These are phyloP conservation scores for Babyrousa celebensis DNA, from an alignment of 2,797 vertebrate species.

Conservation along the genomic window DNA sequence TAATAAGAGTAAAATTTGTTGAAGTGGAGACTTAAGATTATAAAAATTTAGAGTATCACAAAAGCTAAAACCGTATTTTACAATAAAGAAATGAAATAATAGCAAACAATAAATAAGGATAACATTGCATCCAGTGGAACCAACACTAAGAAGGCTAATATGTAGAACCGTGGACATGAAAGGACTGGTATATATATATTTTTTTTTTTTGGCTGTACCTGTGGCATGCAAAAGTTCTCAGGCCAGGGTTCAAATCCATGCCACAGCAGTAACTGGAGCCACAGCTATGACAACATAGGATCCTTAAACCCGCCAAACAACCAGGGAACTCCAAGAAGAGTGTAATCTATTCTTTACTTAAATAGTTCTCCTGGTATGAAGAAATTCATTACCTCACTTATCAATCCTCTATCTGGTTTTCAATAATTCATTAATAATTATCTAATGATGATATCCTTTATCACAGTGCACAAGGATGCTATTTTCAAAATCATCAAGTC, in stretches of 20 bases:
- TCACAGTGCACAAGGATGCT: neutral
- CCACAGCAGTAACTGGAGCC: too few relatives aligned
- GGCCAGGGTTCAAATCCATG: too few relatives aligned
- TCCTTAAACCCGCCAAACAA: too few relatives aligned
- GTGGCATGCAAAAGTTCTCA: too few relatives aligned
- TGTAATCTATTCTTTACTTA: neutral
- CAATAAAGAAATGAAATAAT: constrained; percentile 47
- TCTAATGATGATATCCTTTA: neutral
- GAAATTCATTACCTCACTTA: neutral
- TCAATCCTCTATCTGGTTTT: neutral
- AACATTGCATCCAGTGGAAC: neutral
- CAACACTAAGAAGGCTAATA: constrained; percentile 34
- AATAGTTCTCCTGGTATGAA: neutral
- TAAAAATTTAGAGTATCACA: constrained; percentile 5
- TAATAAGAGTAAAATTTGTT: constrained; percentile 17
- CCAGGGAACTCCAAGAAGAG: too few relatives aligned
- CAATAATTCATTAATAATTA: neutral
- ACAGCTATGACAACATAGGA: too few relatives aligned
- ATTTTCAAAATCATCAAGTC: constrained; percentile 26
- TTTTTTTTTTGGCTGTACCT: too few relatives aligned
- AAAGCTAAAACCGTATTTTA: constrained; percentile 24
- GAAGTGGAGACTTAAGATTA: constrained; percentile 39
- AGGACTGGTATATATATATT: neutral
- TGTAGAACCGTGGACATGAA: neutral
- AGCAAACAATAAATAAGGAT: constrained; percentile 1